A percentile compares a stretch with the other conserved stretches of the same genome.
Evolutionary conservation across 2,888 invertebrate genomes (phyloP).

Genomic region (Ptilodon capucinus): DNA sequence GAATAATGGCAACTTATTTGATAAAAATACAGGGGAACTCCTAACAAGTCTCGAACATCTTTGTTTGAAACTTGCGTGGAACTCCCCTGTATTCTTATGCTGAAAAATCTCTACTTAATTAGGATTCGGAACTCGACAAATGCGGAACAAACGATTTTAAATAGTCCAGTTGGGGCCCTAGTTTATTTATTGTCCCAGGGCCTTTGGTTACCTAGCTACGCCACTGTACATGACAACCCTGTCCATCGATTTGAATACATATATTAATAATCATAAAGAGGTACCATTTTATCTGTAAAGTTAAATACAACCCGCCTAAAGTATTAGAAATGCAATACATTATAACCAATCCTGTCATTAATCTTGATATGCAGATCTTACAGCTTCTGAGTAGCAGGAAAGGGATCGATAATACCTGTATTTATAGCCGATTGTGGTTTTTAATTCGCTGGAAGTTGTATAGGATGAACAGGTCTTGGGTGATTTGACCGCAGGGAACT

Average conservation of each 20-base stretch:
- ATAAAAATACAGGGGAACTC: no score
- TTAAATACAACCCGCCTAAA: neutral
- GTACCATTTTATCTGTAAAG: neutral
- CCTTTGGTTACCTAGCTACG: no score
- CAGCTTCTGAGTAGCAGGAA: slow-evolving; percentile 11
- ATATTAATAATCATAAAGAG: slow-evolving; percentile 7
- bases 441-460: neutral
- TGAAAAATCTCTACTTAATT: no score
- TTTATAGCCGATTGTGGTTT: slow-evolving; percentile 13
- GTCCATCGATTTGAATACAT: slow-evolving; percentile 4
- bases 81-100: no score
- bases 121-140: no score
- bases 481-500: slow-evolving; percentile 4
- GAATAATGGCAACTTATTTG: no score
- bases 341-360: slow-evolving; percentile 10
- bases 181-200: no score
- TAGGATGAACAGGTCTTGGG: slow-evolving; percentile 4
- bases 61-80: no score
- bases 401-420: slow-evolving; percentile 12
- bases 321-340: slow-evolving; percentile 11
- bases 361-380: slow-evolving; percentile 20
- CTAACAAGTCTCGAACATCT: no score
- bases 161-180: no score
- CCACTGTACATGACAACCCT: no score
- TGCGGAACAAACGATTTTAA: no score